Evolutionary conservation across 2,113 vertebrate genomes (phyloP).

Genomic region (Tyrannus savana): DNA sequence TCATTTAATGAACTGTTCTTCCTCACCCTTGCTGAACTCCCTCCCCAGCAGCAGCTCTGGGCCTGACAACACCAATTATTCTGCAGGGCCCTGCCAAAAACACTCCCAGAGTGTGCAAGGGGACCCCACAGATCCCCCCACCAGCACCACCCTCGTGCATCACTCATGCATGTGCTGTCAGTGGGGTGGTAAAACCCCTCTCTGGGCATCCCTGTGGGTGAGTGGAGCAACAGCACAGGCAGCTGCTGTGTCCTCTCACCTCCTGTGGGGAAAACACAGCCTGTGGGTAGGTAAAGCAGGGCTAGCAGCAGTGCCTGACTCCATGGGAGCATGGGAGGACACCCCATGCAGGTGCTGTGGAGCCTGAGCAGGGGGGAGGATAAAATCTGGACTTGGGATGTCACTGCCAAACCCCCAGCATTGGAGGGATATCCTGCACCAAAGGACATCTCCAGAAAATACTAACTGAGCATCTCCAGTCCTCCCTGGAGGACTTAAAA

Average conservation of each 20-base stretch:
- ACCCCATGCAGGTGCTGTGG: not conserved
- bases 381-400: not conserved
- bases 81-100: not conserved
- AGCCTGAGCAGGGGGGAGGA: not conserved
- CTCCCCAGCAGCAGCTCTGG: not conserved
- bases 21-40: not conserved
- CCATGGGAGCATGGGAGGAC: not conserved
- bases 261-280: not conserved
- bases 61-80: not conserved
- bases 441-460: not conserved
- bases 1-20: not conserved
- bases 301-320: not conserved
- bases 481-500: not conserved
- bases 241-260: not conserved
- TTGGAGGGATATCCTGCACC: not conserved
- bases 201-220: not conserved
- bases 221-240: not conserved
- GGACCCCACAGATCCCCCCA: not conserved
- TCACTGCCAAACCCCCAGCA: not conserved
- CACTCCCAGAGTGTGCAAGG: rapidly evolving
- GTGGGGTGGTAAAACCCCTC: not conserved
- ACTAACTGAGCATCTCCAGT: not conserved
- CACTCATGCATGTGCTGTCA: not conserved
- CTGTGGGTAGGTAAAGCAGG: not conserved
- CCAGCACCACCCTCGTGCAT: rapidly evolving